Base-by-base conservation (phyloP, 2,888 invertebrate species). In the Calameuta filiformis region DNA sequence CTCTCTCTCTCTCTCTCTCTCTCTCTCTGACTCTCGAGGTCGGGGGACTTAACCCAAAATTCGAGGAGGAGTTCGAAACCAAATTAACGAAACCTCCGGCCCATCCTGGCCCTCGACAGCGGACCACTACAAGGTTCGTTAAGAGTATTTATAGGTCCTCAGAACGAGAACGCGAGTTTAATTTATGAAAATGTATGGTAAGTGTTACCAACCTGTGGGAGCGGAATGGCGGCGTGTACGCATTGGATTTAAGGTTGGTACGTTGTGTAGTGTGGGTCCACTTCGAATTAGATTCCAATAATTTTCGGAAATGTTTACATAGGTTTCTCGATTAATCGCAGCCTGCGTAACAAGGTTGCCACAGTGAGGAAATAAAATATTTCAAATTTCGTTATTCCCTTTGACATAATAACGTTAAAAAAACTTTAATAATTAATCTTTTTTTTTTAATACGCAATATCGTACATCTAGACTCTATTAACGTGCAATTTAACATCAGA, bases 181-280 rank as follows among this genome's bases (percentile, higher is more conserved):
- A 82, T 80, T 83, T 80, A 81, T 78, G 85, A 83, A 85, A 84
- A 83, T 81, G 77, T 81, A 80, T 81, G 81, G 85, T 81, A 85
- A 84, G 79, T 79, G 81, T 78, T 75, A 79, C 79, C 79, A 76
- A 56, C 71, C 73, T 73, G 73, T 69, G 68, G 34, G 68, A 73
- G 73, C 30, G 40, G 68, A 79, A 76, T 56, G 76, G 73, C 77
- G 30, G 37, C 77, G 75, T 37, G 37, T 40, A 40, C 40, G 15
- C 40, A 6, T 40, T 40, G 40, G 40, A 40, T 40, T 40, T 40
- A 6, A 40, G 40, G 40, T 40, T 40, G 0, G 40, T 40, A 40
- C 73, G 79, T 71, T 35, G 77, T 77, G 37, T 79, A 34, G 73
- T 80, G 80, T 69, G 68, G 78, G 4, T 76, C 56, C 69, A 31